Base-by-base conservation (phyloP, 2,888 invertebrate species). In the Sepiola atlantica region DNA sequence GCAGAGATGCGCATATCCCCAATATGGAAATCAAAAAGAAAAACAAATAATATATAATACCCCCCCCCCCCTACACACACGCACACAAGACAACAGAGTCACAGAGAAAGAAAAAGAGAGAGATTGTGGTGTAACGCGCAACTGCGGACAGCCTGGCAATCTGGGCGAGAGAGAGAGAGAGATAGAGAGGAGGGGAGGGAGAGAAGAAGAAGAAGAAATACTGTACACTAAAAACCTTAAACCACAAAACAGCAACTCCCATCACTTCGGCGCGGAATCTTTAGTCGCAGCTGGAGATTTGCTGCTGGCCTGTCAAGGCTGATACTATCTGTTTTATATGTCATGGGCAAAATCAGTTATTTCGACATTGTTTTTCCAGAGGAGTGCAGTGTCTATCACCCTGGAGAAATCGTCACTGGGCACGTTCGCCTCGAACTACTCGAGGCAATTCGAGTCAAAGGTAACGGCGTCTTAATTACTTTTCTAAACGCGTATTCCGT, bases 341-440 rank as follows among this genome's bases (percentile, higher is more conserved):
- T 45, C 45, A 93, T 93, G 93, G 93, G 93, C 20, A 93, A 93
- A 14, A 93, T 93, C 35, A 61, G 55, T 35, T 93, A 61, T 93
- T 93, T 93, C 57, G 93, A 93, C 57, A 93, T 93, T 28, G 55
- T 93, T 21, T 93, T 61, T 35, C 57, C 55, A 0, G 61, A 93
- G 32, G 93, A 93, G 55, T 61, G 57, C 20, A 61, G 55, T 61
- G 93, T 61, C 32, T 93, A 61, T 32, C 57, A 55, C 57, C 93
- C 93, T 24, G 93, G 93, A 35, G 57, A 93, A 32, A 61, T 93
- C 6, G 93, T 93, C 93, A 55, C 57, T 55, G 93, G 93, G 21
- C 93, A 93, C 20, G 61, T 93, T 61, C 55, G 93, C 24, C 55
- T 93, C 35, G 93, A 93, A 20, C 93, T 93, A 61, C 93, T 93